These are phyloP conservation scores for Phalacrocorax brasilianus DNA, from an alignment of 2,113 vertebrate genomes.

Conservation along the genomic window DNA sequence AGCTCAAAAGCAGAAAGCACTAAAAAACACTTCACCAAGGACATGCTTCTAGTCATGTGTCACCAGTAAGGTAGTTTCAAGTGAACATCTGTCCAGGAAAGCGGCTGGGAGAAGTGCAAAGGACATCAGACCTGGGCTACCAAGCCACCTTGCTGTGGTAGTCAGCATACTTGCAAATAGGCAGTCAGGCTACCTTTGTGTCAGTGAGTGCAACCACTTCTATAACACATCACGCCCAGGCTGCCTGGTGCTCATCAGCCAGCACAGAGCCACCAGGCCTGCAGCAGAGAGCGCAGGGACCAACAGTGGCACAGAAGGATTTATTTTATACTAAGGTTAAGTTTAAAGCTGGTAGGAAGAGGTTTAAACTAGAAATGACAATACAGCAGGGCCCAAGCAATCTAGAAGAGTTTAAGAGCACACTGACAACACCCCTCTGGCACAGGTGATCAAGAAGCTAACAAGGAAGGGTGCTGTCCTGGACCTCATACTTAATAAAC, in stretches of 20 bases:
- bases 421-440: neutral
- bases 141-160: neutral
- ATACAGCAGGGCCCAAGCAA: neutral
- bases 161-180: neutral
- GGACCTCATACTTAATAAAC: neutral
- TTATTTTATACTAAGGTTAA: neutral
- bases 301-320: neutral
- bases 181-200: neutral
- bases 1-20: neutral
- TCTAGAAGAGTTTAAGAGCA: neutral
- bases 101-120: neutral
- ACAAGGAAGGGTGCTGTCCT: neutral
- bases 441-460: accelerated
- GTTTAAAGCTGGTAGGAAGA: neutral
- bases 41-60: neutral
- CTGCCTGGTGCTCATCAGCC: neutral
- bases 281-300: neutral
- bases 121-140: neutral
- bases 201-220: neutral
- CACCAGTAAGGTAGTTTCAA: neutral
- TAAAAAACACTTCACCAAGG: neutral
- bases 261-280: neutral
- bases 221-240: no score
- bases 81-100: neutral
- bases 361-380: neutral